Evolutionary conservation across 2,888 invertebrate genomes (phyloP).

Genomic region (Tenthredo mesomela): DNA sequence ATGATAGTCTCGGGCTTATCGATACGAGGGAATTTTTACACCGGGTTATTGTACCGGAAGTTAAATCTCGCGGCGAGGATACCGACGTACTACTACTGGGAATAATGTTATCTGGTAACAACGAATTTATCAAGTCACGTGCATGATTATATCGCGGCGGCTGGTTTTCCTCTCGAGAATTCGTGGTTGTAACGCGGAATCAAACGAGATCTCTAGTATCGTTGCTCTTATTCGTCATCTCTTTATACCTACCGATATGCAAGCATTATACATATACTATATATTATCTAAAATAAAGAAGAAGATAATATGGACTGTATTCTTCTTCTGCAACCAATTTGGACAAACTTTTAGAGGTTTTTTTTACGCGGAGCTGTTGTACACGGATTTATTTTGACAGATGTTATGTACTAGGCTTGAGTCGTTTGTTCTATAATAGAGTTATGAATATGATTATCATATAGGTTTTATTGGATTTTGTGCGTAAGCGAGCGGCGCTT

Average conservation of each 20-base stretch:
- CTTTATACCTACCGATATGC: background rate
- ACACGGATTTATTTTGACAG: conserved; percentile 36
- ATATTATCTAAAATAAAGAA: background rate
- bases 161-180: conserved; percentile 17
- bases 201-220: background rate
- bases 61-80: background rate
- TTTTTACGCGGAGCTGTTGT: background rate
- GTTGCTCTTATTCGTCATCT: background rate
- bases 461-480: background rate
- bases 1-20: background rate
- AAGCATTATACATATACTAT: background rate
- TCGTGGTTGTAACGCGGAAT: conserved; percentile 40
- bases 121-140: conserved; percentile 36
- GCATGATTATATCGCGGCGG: conserved; percentile 11
- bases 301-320: background rate
- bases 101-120: background rate
- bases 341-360: background rate
- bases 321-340: background rate
- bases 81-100: background rate
- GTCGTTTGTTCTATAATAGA: conserved; percentile 19
- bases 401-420: background rate
- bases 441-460: background rate
- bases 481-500: background rate
- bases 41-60: conserved; percentile 24
- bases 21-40: conserved; percentile 1